These are phyloP conservation scores for Psittacula cyanocephala DNA, from an alignment of 2,113 vertebrate genomes.

Conservation along the genomic window DNA sequence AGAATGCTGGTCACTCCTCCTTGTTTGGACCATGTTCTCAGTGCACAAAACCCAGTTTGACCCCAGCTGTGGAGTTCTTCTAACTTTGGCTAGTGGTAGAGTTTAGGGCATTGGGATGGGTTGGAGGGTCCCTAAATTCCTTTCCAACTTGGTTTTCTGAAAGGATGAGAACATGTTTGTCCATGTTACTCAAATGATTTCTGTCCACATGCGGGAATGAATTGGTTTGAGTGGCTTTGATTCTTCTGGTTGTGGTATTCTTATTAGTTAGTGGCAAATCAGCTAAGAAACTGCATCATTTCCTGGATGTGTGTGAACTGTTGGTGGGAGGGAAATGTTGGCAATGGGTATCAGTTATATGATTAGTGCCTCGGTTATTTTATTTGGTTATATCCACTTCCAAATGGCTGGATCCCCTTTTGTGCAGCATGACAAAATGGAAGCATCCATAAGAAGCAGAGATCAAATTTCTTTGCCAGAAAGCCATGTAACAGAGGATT, in stretches of 20 bases:
- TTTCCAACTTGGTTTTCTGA: not conserved
- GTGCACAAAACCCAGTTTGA: not conserved
- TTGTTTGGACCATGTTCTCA: not conserved
- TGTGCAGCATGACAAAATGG: not conserved
- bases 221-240: not conserved
- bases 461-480: not conserved
- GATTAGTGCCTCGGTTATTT: not conserved
- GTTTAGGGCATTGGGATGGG: not conserved
- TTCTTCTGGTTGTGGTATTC: not conserved
- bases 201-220: not conserved
- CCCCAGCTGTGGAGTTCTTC: not conserved
- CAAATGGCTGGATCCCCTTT: not conserved
- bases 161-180: not conserved
- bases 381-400: not conserved
- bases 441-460: not conserved
- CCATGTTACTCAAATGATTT: not conserved
- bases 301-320: not conserved
- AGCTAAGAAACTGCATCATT: not conserved
- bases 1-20: not conserved
- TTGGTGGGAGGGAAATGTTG: not conserved
- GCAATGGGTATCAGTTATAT: not conserved
- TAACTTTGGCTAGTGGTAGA: not conserved
- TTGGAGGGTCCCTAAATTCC: not conserved
- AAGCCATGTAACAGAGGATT: not conserved
- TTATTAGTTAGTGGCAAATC: not conserved